These are phyloP conservation scores for Leptopilina syphax DNA, from an alignment of 2,888 invertebrate species.

Conservation along the genomic window DNA sequence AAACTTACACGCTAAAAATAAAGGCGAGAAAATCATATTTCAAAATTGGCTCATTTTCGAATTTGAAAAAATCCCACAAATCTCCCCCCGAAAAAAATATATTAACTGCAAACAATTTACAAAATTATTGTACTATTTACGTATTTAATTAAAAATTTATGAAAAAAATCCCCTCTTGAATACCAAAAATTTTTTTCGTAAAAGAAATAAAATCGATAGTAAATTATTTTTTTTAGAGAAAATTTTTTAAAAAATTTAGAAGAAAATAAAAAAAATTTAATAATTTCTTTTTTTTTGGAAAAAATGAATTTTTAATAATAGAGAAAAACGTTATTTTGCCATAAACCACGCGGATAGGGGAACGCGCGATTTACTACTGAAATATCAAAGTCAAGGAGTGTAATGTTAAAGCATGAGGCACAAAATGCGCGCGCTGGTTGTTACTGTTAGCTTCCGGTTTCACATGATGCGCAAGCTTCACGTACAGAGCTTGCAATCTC, in stretches of 20 bases:
- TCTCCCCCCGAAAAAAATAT: no score
- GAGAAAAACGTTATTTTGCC: not conserved
- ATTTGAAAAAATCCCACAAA: not conserved
- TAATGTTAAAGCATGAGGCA: slow-evolving; percentile 21
- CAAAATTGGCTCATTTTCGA: not conserved
- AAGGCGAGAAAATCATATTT: not conserved
- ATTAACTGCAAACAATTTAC: no score
- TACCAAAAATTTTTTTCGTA: no score
- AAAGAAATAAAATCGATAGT: no score
- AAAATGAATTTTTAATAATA: not conserved
- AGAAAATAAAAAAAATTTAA: not conserved
- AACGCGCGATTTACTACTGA: slow-evolving; percentile 37
- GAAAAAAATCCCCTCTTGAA: no score
- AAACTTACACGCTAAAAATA: slow-evolving; percentile 29
- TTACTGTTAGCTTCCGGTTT: not conserved
- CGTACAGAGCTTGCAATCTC: not conserved
- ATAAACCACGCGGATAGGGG: slow-evolving; percentile 10
- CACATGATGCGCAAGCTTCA: slow-evolving; percentile 30
- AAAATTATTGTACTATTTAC: no score
- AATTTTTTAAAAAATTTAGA: no score
- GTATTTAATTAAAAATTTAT: no score
- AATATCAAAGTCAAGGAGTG: not conserved
- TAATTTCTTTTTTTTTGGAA: not conserved
- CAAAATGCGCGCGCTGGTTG: slow-evolving; percentile 30
- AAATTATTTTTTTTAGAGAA: no score